Evolutionary conservation across 1,140 invertebrate species (phyloP).

Genomic region (Thalassaphorura encarpata): DNA sequence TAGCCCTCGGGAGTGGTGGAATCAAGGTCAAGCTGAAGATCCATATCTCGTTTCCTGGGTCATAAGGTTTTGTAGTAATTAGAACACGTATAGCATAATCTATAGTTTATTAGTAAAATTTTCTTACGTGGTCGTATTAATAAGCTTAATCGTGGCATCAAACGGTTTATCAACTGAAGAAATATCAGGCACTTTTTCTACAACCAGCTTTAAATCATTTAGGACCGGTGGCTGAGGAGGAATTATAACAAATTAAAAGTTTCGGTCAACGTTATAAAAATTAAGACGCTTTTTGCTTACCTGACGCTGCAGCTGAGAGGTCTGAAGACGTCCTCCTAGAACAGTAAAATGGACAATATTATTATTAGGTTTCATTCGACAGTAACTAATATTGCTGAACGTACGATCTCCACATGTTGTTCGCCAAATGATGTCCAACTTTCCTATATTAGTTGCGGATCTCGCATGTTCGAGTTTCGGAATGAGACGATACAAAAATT

Average conservation of each 20-base stretch:
- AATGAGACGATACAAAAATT: conserved; percentile 86
- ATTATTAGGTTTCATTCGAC: no score
- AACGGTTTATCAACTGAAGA: conserved; percentile 22
- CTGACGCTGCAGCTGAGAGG: conserved; percentile 84
- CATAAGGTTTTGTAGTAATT: no score
- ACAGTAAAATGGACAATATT: no score
- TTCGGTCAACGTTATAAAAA: no score
- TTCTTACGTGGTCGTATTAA: conserved; percentile 27
- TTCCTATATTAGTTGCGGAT: conserved; percentile 82
- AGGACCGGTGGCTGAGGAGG: conserved; percentile 21
- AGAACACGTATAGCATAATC: no score
- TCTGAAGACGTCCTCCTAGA: conserved; percentile 88
- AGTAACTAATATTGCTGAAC: no score
- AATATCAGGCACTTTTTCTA: conserved; percentile 20
- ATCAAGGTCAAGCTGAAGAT: conserved; percentile 21
- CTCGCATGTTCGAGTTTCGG: conserved; percentile 61
- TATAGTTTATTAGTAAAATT: no score
- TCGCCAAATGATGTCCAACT: conserved; percentile 95
- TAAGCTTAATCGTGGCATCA: conserved; percentile 22
- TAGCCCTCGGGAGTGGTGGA: conserved; percentile 15
- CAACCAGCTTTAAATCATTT: conserved; percentile 25
- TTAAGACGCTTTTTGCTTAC: conserved; percentile 48
- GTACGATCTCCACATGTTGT: conserved; percentile 90
- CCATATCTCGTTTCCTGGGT: conserved; percentile 31
- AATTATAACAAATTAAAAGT: conserved; percentile 13